Conservation (phyloP, 2,113 vertebrate genomes). For the Madoqua kirkii region DNA sequence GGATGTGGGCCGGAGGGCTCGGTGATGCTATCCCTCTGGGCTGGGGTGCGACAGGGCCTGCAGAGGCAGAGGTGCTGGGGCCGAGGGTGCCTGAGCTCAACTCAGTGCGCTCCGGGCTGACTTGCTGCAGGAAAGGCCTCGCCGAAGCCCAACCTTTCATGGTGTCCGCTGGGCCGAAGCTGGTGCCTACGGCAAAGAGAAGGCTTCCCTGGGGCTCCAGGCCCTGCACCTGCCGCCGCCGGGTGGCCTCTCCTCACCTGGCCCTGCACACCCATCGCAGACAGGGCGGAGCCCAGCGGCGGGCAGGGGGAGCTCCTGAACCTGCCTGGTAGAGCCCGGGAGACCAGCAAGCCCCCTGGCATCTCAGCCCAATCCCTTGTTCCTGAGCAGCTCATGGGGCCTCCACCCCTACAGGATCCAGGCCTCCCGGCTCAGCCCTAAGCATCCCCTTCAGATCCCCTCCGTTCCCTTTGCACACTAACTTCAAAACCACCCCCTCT, state of each 20-base stretch:
- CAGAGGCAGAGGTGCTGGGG: not conserved
- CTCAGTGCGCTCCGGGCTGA: rapidly evolving
- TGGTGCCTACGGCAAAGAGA: not conserved
- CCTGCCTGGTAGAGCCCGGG: not conserved
- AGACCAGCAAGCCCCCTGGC: not conserved
- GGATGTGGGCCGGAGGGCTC: not conserved
- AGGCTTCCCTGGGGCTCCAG: not conserved
- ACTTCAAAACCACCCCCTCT: not conserved
- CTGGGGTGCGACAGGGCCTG: not conserved
- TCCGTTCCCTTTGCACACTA: not conserved
- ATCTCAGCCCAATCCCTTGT: not conserved
- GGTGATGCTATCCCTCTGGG: rapidly evolving
- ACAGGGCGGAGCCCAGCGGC: not conserved
- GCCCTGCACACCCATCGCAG: not conserved
- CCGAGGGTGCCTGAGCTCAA: rapidly evolving
- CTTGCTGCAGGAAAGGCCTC: rapidly evolving
- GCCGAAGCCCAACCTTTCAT: not conserved
- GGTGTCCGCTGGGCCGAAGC: rapidly evolving
- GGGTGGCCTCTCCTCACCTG: rapidly evolving
- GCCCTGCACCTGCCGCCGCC: rapidly evolving
- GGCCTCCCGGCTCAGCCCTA: not conserved
- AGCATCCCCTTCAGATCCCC: not conserved
- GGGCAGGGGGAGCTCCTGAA: not conserved
- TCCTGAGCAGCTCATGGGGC: not conserved
- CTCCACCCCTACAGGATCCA: not conserved